Conservation (phyloP, 2,113 vertebrate species). For the Perca flavescens region DNA sequence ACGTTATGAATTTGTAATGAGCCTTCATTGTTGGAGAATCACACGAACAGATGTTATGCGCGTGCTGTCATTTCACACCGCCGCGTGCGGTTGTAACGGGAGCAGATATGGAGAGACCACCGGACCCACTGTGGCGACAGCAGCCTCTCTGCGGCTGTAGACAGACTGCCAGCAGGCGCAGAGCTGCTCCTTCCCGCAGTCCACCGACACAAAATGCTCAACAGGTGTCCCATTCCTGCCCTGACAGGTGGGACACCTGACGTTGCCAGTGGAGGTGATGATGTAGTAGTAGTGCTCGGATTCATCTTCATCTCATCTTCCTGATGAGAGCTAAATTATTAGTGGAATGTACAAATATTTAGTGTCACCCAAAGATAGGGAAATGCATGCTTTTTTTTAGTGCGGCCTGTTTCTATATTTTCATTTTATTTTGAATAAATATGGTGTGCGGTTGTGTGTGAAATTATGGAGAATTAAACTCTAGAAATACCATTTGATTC, state of each 20-base stretch:
- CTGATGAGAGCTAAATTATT: background rate
- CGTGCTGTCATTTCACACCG: conserved; percentile 80
- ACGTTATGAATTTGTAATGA: conserved; percentile 89
- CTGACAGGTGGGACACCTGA: conserved; percentile 80
- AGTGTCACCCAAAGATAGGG: background rate
- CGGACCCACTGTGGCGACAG: conserved; percentile 11
- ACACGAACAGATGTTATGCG: conserved; percentile 85
- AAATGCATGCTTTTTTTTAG: background rate
- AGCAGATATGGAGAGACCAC: conserved; percentile 38
- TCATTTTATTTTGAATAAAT: background rate
- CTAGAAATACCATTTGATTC: background rate
- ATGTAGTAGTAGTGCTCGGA: too few species aligned
- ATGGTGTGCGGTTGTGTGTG: background rate
- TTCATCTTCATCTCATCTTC: background rate
- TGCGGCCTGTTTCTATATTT: background rate
- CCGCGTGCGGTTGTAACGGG: conserved; percentile 69
- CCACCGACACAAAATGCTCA: conserved; percentile 28
- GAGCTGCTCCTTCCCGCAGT: conserved; percentile 23
- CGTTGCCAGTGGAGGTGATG: background rate
- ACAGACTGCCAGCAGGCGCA: conserved; percentile 51
- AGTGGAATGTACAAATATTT: background rate
- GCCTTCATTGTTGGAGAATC: conserved; percentile 81
- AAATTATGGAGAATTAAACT: background rate
- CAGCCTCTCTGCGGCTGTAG: conserved; percentile 9
- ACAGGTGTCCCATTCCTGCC: conserved; percentile 80